These are phyloP conservation scores for Phaethon lepturus DNA, from an alignment of 2,113 vertebrate species.

Conservation along the genomic window DNA sequence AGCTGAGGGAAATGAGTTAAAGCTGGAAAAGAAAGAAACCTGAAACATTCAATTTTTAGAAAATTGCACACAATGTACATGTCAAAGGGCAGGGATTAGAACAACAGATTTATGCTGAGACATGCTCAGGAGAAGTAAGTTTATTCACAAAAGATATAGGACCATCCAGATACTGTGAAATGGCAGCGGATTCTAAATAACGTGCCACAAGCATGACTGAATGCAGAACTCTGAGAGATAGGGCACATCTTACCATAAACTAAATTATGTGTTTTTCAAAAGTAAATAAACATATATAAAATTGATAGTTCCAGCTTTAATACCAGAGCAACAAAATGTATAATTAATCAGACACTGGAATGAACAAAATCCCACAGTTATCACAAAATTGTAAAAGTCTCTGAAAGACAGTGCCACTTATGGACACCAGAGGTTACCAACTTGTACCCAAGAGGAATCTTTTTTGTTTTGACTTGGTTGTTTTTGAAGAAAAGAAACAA, in stretches of 20 bases:
- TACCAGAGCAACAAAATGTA: background rate
- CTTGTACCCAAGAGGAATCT: background rate
- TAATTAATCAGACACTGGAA: background rate
- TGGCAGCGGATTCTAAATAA: background rate
- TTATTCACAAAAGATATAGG: background rate
- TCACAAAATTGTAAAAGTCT: background rate
- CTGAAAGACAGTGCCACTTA: background rate
- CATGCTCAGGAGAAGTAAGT: background rate
- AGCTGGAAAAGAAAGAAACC: background rate
- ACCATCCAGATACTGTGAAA: background rate
- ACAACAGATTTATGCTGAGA: background rate
- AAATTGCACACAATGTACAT: background rate
- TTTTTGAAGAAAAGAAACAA: background rate
- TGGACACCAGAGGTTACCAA: background rate
- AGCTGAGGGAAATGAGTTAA: background rate
- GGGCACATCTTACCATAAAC: background rate
- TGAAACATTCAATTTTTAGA: background rate
- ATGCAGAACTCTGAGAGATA: background rate
- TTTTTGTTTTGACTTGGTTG: background rate
- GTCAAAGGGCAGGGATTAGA: background rate
- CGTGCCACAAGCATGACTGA: background rate
- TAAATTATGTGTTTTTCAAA: background rate
- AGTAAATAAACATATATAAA: constrained; percentile 23
- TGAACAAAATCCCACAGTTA: constrained; percentile 26
- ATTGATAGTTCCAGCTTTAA: constrained; percentile 9